These are phyloP conservation scores for Thyatira batis DNA, from an alignment of 2,888 invertebrate genomes.

Conservation along the genomic window DNA sequence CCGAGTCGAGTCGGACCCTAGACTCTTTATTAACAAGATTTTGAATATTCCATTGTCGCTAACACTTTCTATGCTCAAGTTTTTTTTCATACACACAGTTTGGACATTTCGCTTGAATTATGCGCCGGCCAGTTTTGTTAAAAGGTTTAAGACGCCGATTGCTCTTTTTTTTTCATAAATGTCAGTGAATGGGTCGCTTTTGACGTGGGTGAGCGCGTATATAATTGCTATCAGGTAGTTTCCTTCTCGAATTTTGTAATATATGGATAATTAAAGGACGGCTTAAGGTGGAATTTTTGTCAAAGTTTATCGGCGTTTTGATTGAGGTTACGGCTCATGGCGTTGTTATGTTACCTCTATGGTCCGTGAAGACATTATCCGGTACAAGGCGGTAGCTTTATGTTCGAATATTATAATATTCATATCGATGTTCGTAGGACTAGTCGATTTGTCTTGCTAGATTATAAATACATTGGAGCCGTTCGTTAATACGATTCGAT, in stretches of 20 bases:
- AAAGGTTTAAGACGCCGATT: slow-evolving; percentile 71
- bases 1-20: slow-evolving; percentile 54
- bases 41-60: slow-evolving; percentile 80
- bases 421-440: slow-evolving; percentile 40
- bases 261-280: slow-evolving; percentile 81
- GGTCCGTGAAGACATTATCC: slow-evolving; percentile 55
- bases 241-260: slow-evolving; percentile 69
- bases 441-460: slow-evolving; percentile 71
- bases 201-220: slow-evolving; percentile 81
- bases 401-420: slow-evolving; percentile 55
- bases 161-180: slow-evolving; percentile 70
- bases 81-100: slow-evolving; percentile 65
- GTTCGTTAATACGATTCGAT: slow-evolving; percentile 58
- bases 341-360: slow-evolving; percentile 37
- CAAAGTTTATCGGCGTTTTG: slow-evolving; percentile 80
- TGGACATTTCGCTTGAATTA: slow-evolving; percentile 83
- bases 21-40: slow-evolving; percentile 81
- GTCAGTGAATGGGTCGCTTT: slow-evolving; percentile 69
- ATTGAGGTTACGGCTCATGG: slow-evolving; percentile 76
- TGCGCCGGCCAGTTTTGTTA: slow-evolving; percentile 78
- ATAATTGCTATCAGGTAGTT: slow-evolving; percentile 81
- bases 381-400: slow-evolving; percentile 75
- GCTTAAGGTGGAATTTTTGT: slow-evolving; percentile 81
- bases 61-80: slow-evolving; percentile 78
- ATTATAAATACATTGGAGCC: slow-evolving; percentile 69